phyloP scores from a whole-genome alignment of 2,113 vertebrate species.

The Hassar affinis region DNA sequence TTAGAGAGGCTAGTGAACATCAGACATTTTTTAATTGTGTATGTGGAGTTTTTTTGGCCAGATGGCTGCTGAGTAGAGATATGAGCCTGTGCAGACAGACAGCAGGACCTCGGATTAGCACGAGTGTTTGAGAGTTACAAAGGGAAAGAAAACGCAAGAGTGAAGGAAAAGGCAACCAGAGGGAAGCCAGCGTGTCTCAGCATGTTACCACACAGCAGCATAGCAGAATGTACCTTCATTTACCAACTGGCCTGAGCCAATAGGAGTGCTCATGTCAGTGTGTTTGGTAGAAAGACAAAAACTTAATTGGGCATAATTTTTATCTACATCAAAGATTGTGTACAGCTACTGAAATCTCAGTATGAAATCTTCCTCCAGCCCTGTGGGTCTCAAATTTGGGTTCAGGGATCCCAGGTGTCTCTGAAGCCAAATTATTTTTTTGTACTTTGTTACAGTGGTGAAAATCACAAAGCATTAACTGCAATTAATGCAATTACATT shows the following conservation, averaged over 20 bases:
- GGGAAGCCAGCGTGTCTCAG: constrained; percentile 17
- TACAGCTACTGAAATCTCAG: not conserved
- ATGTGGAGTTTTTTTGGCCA: constrained; percentile 20
- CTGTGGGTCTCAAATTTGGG: not conserved
- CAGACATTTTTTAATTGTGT: constrained; percentile 23
- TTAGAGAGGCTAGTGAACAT: constrained; percentile 31
- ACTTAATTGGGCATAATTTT: constrained; percentile 23
- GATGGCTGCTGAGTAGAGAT: constrained; percentile 51
- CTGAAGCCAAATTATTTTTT: not conserved
- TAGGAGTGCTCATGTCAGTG: not conserved
- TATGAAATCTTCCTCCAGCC: not conserved
- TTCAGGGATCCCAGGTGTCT: not conserved
- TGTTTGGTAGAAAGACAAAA: constrained; percentile 14
- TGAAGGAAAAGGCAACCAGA: constrained; percentile 26
- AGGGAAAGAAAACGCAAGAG: constrained; percentile 25
- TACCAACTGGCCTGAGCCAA: not conserved
- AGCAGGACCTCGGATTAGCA: constrained; percentile 48
- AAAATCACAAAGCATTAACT: not conserved
- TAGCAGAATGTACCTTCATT: not conserved
- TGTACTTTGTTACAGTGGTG: not conserved
- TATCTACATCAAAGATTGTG: not conserved
- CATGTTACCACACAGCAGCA: not conserved
- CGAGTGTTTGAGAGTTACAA: constrained; percentile 7
- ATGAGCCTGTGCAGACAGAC: constrained; percentile 22
- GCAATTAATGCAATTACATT: not conserved